Evolutionary conservation across 2,888 invertebrate species (phyloP).

Genomic region (Sarcophaga caerulescens): DNA sequence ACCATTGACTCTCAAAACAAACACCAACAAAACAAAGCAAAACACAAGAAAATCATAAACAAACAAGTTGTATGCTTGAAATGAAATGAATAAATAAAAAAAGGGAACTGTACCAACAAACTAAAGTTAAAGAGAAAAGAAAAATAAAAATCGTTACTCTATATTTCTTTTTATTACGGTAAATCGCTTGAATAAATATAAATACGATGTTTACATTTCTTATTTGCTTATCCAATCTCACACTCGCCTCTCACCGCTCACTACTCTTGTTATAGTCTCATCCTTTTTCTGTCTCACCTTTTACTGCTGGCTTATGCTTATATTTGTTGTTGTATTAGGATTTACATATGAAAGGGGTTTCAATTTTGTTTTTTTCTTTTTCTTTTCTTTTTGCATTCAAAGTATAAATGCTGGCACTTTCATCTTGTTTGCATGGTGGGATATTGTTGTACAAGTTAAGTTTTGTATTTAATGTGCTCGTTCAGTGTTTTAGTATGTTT

Average conservation of each 20-base stretch:
- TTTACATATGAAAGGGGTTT: slow-evolving; percentile 50
- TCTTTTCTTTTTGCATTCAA: not conserved
- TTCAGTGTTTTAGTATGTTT: not conserved
- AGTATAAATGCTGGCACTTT: slow-evolving; percentile 42
- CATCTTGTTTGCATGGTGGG: slow-evolving; percentile 32
- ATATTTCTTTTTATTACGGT: slow-evolving; percentile 19
- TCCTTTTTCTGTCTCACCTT: not conserved
- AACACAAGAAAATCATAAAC: not conserved
- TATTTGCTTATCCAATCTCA: not conserved
- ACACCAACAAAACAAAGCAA: too few species aligned
- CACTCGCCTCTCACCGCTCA: too few species aligned
- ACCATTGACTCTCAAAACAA: too few species aligned
- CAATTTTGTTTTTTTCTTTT: slow-evolving; percentile 7
- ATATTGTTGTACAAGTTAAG: slow-evolving; percentile 43
- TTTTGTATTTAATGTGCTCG: slow-evolving; percentile 24
- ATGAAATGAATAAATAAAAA: not conserved
- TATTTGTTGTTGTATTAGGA: slow-evolving; percentile 11
- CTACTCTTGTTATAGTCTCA: too few species aligned
- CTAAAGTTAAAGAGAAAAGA: not conserved
- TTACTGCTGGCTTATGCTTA: not conserved
- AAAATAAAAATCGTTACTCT: not conserved
- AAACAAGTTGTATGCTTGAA: not conserved
- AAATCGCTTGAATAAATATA: slow-evolving; percentile 52
- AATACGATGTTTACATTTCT: not conserved
- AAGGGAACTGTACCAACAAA: not conserved